Percentiles rank a stretch among this genome's conserved stretches.
Conservation (phyloP, 2,888 invertebrate species). For the Drosophila eohydei region DNA sequence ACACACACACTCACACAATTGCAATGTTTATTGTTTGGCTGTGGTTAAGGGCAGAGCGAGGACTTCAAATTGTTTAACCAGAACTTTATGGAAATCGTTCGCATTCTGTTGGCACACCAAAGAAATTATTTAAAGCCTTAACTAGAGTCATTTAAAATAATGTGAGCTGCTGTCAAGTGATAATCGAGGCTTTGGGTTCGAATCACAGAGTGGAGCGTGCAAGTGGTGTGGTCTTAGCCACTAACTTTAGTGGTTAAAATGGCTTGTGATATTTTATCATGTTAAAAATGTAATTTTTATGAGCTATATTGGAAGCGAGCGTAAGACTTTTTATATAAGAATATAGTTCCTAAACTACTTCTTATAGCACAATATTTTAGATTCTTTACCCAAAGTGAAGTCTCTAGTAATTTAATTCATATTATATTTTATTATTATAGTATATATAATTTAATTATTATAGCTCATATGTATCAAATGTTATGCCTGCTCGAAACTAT, state of each 20-base stretch:
- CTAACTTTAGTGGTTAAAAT: too few species aligned
- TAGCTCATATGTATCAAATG: background rate
- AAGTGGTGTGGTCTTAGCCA: background rate
- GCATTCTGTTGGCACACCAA: slow-evolving; percentile 35
- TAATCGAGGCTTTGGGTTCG: background rate
- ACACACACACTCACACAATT: slow-evolving; percentile 15
- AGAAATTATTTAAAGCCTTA: slow-evolving; percentile 41
- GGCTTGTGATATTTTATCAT: background rate
- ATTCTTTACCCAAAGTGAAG: background rate
- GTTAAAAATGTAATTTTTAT: background rate
- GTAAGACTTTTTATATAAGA: too few species aligned
- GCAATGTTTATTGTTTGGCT: slow-evolving; percentile 45
- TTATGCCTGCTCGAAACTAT: background rate
- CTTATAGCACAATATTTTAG: too few species aligned
- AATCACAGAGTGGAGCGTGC: background rate
- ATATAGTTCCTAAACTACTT: too few species aligned
- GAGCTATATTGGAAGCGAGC: background rate
- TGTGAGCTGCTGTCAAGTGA: background rate
- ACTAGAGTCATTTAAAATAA: background rate
- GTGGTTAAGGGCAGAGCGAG: slow-evolving; percentile 24
- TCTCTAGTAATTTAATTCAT: background rate
- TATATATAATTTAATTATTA: background rate
- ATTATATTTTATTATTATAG: background rate
- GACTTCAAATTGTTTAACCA: slow-evolving; percentile 30
- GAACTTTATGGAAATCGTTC: slow-evolving; percentile 48